Percentiles rank a stretch among this genome's conserved stretches.
phyloP scores from a whole-genome alignment of 2,113 vertebrate genomes.

The Macroglossus sobrinus region DNA sequence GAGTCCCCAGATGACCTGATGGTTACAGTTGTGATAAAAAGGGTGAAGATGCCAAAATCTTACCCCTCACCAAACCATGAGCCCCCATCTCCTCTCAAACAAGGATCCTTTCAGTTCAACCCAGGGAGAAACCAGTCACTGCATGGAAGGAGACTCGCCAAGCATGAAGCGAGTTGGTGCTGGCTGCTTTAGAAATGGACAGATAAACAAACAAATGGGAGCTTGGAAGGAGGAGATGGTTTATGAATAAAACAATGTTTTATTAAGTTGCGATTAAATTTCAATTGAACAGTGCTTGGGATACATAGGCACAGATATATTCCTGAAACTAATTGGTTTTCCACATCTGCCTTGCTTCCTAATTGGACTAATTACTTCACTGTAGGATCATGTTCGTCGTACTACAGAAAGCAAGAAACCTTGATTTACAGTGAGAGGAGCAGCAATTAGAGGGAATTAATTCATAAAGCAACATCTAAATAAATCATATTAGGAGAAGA shows the following conservation, averaged over 20 bases:
- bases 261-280: conserved; percentile 80
- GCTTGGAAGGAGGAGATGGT: conserved; percentile 39
- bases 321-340: conserved; percentile 87
- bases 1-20: neutral
- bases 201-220: conserved; percentile 71
- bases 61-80: neutral
- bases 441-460: conserved; percentile 88
- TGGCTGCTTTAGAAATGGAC: conserved; percentile 43
- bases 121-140: neutral
- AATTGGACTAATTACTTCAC: conserved; percentile 88
- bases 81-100: neutral
- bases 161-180: conserved; percentile 22
- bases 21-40: neutral
- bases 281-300: conserved; percentile 79
- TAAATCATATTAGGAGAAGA: conserved; percentile 87
- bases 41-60: neutral
- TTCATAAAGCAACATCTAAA: conserved; percentile 88
- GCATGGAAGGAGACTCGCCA: neutral
- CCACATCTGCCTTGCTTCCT: conserved; percentile 87
- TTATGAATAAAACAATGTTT: conserved; percentile 82
- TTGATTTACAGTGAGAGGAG: conserved; percentile 86
- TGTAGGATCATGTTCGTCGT: conserved; percentile 83
- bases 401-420: conserved; percentile 84
- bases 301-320: conserved; percentile 78
- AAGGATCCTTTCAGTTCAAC: neutral